Base-by-base conservation (phyloP, 2,888 invertebrate genomes). In the Agrilus mali region DNA sequence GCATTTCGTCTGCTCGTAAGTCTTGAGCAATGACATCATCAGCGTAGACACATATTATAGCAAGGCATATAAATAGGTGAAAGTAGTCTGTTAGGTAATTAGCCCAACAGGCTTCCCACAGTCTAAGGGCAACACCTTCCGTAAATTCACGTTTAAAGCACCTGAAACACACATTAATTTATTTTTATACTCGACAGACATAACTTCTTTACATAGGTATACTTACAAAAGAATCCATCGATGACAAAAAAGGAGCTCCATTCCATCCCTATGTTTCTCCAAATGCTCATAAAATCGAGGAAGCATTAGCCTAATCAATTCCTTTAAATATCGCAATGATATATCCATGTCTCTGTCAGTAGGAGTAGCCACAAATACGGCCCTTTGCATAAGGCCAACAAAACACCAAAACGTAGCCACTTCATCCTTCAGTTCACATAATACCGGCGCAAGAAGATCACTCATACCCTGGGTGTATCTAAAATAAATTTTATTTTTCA, bases 41-140 rank as follows among this genome's bases (percentile, higher is more conserved):
- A 3, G 86, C 86, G 61, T 95, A 96, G 27, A 93, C 87, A 34
- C 86, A 85, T 49, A 95, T 83, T 57, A 96, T 93, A 42, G 95
- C 88, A 53, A 93, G 74, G 61, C 93, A 93, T 43, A 96, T 74
- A 68, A 96, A 96, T 57, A 96, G 71, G 61, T 96, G 94, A 70
- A 96, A 96, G 66, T 93, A 93, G 64, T 93, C 90, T 0, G 95
- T 95, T 60, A 93, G 79, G 66, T 92, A 94, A 69, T 92, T 92
- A 1, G 93, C 86, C 96, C 96, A 96, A 68, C 95, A 96, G 3
- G 93, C 86, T 69, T 95, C 92, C 93, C 93, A 94, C 84, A 94
- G 92, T 31, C 84, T 74, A 36, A 93, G 74, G 0, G 90, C 90
- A 33, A 88, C 86, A 12, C 81, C 79, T 63, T 92, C 90, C 0